Evolutionary conservation across 1,140 invertebrate species (phyloP), one percentile per base, ranked within the genome.

Genomic region (Scylla paramamosain): DNA sequence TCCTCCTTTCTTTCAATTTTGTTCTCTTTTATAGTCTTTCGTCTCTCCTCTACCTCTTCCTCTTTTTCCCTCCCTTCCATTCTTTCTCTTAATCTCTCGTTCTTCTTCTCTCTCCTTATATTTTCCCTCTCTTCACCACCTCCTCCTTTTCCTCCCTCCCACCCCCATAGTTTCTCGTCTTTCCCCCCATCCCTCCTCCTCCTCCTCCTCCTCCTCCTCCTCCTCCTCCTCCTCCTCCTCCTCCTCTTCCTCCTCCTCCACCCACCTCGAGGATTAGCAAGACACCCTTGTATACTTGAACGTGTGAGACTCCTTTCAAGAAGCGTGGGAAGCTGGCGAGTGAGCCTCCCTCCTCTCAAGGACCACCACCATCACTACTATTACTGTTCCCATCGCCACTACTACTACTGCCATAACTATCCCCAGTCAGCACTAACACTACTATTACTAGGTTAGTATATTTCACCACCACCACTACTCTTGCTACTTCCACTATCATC

Each of bases 341-440:
- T 20, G 67, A 77, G 67, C 67, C 67, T 77, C 52, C 10, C 10
- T 59, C 10, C 52, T 59, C 52, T 59, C 67, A 77, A 77, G 67
- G 67, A 77, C 86, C 31, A 46, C 86, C 45, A 88, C 86, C 86
- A 88, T 10, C 31, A 88, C 86, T 20, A 88, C 86, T 28, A 88
- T 28, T 28, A 88, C 86, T 28, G 32, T 32, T 29, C 28, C 32
- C 86, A 88, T 28, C 45, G 14, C 86, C 39, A 88, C 0, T 12
- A 39, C 10, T 25, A 88, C 29, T 29, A 88, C 29, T 12, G 29
- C 31, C 1, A 32, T 28, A n/a, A 88, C 10, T 32, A 88, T 25
- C 86, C 10, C 10, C 10, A 45, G 29, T n/a, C n/a, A 88, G 14
- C 86, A 88, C 31, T 32, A 45, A 8, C 45, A 88, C 29, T 39